Evolutionary conservation across 2,797 vertebrate genomes (phyloP).

Genomic region (Nothura maculosa): DNA sequence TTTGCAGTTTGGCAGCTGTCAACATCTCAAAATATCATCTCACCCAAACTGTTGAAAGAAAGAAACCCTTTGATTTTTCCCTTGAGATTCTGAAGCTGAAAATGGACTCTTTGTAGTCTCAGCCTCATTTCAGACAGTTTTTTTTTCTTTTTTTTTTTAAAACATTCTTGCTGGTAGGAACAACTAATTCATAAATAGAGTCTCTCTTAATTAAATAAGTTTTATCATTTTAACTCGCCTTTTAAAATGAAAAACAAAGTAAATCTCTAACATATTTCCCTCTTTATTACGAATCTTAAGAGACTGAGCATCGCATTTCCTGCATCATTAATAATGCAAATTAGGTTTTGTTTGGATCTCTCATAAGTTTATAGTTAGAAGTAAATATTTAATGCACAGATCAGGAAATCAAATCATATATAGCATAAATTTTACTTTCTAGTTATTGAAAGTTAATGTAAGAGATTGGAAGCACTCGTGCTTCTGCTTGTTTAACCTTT

Average conservation of each 20-base stretch:
- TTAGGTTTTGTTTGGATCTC: conserved; percentile 74
- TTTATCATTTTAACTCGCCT: conserved; percentile 74
- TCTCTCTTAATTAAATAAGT: conserved; percentile 78
- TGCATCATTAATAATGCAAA: conserved; percentile 79
- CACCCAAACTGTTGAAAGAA: conserved; percentile 82
- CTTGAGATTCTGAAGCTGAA: conserved; percentile 77
- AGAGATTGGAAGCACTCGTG: conserved; percentile 35
- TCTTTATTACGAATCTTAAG: conserved; percentile 66
- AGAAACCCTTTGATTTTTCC: conserved; percentile 79
- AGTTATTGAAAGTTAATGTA: conserved; percentile 39
- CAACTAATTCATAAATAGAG: conserved; percentile 72
- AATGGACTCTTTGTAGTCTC: conserved; percentile 81
- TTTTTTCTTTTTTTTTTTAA: not conserved
- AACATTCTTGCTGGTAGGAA: conserved; percentile 73
- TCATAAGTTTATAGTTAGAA: conserved; percentile 71
- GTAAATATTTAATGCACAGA: conserved; percentile 80
- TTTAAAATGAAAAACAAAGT: conserved; percentile 69
- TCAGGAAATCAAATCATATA: conserved; percentile 63
- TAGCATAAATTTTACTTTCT: conserved; percentile 29
- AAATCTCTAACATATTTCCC: conserved; percentile 60
- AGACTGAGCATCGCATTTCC: conserved; percentile 65
- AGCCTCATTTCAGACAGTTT: conserved; percentile 73
- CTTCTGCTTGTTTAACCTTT: conserved; percentile 70
- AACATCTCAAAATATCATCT: conserved; percentile 83
- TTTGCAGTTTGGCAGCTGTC: conserved; percentile 82